A percentile compares a stretch with the other conserved stretches of the same genome.
Evolutionary conservation across 2,797 vertebrate species (phyloP).

Genomic region (Ptychobarbus kaznakovi): DNA sequence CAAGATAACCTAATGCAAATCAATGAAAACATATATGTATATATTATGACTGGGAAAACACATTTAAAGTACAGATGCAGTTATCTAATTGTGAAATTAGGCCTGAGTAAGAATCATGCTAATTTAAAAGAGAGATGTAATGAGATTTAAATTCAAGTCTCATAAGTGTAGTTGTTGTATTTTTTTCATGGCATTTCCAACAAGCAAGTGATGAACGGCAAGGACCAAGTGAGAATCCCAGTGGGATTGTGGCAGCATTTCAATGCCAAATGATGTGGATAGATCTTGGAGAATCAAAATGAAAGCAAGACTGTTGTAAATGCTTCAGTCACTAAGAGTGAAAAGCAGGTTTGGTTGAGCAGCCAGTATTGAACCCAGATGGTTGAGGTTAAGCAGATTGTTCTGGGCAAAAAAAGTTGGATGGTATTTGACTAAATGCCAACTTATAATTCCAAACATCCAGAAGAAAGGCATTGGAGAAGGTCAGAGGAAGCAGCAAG

Average conservation of each 20-base stretch:
- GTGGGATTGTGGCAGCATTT: neutral
- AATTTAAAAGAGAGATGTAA: neutral
- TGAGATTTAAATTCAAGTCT: neutral
- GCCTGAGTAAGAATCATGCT: neutral
- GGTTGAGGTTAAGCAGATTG: constrained; percentile 32
- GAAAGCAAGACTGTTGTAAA: constrained; percentile 9
- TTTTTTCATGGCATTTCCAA: neutral
- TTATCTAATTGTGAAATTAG: neutral
- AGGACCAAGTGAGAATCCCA: neutral
- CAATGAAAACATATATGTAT: neutral
- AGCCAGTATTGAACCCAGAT: neutral
- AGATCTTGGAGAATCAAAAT: neutral
- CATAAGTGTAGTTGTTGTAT: neutral
- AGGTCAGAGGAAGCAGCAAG: constrained; percentile 39
- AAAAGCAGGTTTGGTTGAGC: neutral
- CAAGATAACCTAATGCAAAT: neutral
- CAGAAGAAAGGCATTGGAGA: constrained; percentile 29
- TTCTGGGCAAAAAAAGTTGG: constrained; percentile 2
- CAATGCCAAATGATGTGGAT: neutral
- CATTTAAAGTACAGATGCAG: neutral
- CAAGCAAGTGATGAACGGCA: neutral
- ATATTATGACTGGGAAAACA: neutral
- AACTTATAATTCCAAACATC: constrained; percentile 30
- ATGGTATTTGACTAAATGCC: constrained; percentile 41
- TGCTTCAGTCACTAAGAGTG: neutral